Base-by-base conservation (phyloP, 1,140 invertebrate genomes). In the Calosoma granatense region DNA sequence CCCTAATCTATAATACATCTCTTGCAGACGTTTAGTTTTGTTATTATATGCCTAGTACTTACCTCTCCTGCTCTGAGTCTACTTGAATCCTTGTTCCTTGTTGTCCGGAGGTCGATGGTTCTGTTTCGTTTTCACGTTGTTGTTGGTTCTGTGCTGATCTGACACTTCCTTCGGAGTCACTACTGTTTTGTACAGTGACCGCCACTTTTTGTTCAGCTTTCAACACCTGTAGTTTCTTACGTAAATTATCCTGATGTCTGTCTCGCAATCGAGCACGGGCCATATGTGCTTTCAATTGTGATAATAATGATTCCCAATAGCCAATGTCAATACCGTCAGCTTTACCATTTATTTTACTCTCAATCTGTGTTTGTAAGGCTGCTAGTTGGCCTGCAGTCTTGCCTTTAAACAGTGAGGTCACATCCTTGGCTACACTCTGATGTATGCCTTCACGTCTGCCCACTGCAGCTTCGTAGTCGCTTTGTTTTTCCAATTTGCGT, bases 301-400 rank as follows among this genome's bases (percentile, higher is more conserved):
- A 91, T 6, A 97, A 76, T 47, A 98, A 73, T 51, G 89, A 92
- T 75, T 98, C 95, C 94, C 95, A 99, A 73, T 97, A 98, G 52
- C 90, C 91, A 59, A 98, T 88, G 76, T 99, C 96, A 41, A 97
- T 85, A 26, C 94, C 94, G 70, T 94, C 92, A 43, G 84, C 82
- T 54, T 88, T 83, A 0, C 83, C 82, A 61, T 76, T 78, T 23
- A 97, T 90, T 78, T 98, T 99, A 6, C 78, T 76, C 72, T 94
- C 89, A 63, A 99, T 98, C 69, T 90, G 84, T 14, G 77, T 72
- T 67, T 97, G 87, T 58, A 99, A 74, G 43, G 84, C 80, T 61
- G 87, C 81, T 55, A 98, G 74, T 70, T 97, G 92, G 1, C 79
- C 76, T 1, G 92, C 88, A 0, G 90, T 89, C 77, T 99, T 98